Evolutionary conservation across 2,797 vertebrate species (phyloP).

Genomic region (Tangara arthus): DNA sequence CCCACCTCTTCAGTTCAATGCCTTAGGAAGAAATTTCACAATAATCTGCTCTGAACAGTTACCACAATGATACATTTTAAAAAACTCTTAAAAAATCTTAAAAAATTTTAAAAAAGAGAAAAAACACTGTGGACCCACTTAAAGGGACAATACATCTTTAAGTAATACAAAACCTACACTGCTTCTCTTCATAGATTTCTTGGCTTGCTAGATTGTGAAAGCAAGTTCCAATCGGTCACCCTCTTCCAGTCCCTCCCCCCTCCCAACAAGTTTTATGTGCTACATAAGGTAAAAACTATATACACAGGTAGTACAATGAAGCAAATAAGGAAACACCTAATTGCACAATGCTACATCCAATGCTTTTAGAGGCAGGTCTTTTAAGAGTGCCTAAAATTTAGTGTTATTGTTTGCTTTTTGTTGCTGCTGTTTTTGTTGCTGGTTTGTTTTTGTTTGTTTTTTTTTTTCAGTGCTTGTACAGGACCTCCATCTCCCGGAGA

Average conservation of each 20-base stretch:
- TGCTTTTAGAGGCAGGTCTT: slow-evolving; percentile 92
- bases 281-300: slow-evolving; percentile 81
- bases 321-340: slow-evolving; percentile 86
- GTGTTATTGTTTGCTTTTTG: slow-evolving; percentile 81
- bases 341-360: slow-evolving; percentile 98
- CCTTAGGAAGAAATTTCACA: slow-evolving; percentile 4
- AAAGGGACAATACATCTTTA: slow-evolving; percentile 78
- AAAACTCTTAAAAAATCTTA: not conserved
- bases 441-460: slow-evolving; percentile 31
- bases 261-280: slow-evolving; percentile 74
- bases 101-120: not conserved
- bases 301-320: slow-evolving; percentile 84
- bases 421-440: slow-evolving; percentile 69
- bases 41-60: slow-evolving; percentile 48
- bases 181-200: slow-evolving; percentile 69
- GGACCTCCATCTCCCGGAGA: slow-evolving; percentile 82
- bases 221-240: slow-evolving; percentile 53
- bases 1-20: slow-evolving; percentile 52
- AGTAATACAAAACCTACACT: slow-evolving; percentile 60
- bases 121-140: slow-evolving; percentile 9
- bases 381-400: slow-evolving; percentile 90
- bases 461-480: slow-evolving; percentile 89
- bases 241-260: slow-evolving; percentile 54
- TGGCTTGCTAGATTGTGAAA: slow-evolving; percentile 68
- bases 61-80: not conserved